Base-by-base conservation (phyloP, 2,888 invertebrate genomes). In the Atethmia centrago region DNA sequence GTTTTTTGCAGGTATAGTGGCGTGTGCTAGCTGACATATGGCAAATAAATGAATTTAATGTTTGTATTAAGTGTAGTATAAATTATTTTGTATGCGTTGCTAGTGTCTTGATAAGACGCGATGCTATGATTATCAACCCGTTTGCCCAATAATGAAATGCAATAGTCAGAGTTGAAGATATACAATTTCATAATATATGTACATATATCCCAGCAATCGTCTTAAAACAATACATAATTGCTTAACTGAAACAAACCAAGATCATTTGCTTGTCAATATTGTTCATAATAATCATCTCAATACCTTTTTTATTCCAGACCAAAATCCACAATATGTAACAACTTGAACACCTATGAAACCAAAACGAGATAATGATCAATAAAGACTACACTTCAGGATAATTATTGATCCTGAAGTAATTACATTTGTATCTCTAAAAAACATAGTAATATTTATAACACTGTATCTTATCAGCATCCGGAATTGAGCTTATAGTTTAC, bases 401-500 rank as follows among this genome's bases (percentile, higher is more conserved):
- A 31, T 72, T 63, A 63, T 64, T n/a, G n/a, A n/a, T 64, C n/a
- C 7, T 12, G n/a, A 59, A 45, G 19, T 21, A 36, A 56, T 71
- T 28, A 71, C 4, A 45, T 55, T 25, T 56, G 16, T 56, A 47
- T 55, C 45, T 36, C 4, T 40, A 40, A n/a, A 36, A 36, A 31
- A n/a, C 16, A 40, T 21, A 28, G 28, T 55, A 53, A 55, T 40
- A 49, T 31, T 53, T 55, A 71, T 47, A 56, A 36, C 25, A 1
- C 7, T 71, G 0, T 71, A 51, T 45, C 74, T 59, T 25, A 72
- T 72, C 47, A 59, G 14, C 49, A 31, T 42, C 16, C 74, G 36
- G 49, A 59, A 59, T 74, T 10, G 0, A 58, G 28, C 14, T 31
- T n/a, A 49, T n/a, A 14, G 19, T 31, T 31, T 12, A 10, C 8